Evolutionary conservation across 2,797 vertebrate genomes (phyloP).

Genomic region (Gymnopithys bicolor): DNA sequence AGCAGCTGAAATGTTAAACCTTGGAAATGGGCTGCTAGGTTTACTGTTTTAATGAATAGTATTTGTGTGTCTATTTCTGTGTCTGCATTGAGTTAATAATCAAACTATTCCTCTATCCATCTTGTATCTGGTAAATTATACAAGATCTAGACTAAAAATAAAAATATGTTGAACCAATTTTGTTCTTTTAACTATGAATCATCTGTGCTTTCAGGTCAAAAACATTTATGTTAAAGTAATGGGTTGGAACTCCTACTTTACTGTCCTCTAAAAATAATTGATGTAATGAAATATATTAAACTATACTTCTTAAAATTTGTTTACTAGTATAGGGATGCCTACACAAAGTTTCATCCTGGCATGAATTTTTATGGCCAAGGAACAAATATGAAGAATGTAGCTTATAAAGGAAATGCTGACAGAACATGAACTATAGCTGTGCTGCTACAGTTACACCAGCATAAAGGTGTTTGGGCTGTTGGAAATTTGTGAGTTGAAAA

Average conservation of each 20-base stretch:
- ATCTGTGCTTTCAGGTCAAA: neutral
- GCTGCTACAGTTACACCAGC: slow-evolving; percentile 53
- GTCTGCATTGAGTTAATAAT: neutral
- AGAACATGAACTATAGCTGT: slow-evolving; percentile 79
- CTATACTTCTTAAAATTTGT: neutral
- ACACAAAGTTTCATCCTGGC: slow-evolving; percentile 75
- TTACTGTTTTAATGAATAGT: neutral
- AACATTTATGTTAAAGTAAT: neutral
- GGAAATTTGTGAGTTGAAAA: slow-evolving; percentile 22
- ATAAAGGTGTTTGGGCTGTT: slow-evolving; percentile 57
- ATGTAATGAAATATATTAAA: neutral
- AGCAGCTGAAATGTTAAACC: slow-evolving; percentile 36
- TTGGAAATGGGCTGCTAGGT: slow-evolving; percentile 16
- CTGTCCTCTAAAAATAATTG: neutral
- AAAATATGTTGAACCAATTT: neutral
- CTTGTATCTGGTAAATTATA: slow-evolving; percentile 17
- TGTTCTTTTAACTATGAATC: neutral
- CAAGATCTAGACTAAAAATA: neutral
- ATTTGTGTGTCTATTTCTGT: slow-evolving; percentile 35
- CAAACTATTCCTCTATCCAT: neutral
- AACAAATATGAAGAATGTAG: slow-evolving; percentile 77
- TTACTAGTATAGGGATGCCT: slow-evolving; percentile 43
- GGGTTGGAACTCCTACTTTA: neutral
- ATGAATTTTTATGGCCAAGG: slow-evolving; percentile 76
- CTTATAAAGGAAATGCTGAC: slow-evolving; percentile 84